Base-by-base conservation (phyloP, 2,888 invertebrate genomes). In the Zelleria hepariella region DNA sequence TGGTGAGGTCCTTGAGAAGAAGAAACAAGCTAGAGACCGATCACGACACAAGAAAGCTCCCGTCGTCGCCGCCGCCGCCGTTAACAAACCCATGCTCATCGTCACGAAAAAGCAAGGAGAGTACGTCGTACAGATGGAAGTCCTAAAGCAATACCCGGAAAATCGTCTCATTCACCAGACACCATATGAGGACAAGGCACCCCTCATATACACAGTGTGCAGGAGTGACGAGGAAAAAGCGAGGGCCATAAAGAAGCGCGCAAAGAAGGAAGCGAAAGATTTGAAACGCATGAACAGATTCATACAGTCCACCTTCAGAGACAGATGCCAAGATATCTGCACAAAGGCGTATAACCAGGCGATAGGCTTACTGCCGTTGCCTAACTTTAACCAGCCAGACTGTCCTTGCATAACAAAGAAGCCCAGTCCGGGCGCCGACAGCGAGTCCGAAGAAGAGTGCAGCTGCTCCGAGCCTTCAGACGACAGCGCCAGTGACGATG, bases 321-420 rank as follows among this genome's bases (percentile, higher is more conserved):
- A 87, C 57, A 82, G 73, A 63, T 88, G 88, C 65, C 86, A 86
- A 68, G 88, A 88, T 65, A 88, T 88, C 63, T 88, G 88, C 68
- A 66, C 86, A 18, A 88, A 87, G 67, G 86, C 88, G 6, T 88
- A 87, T 62, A 84, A 87, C 66, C 87, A 87, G 74, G 82, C 88
- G 0, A 82, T 87, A 57, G 88, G 88, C 3, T 24, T 87, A 32
- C 69, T 81, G 26, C 86, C 88, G 21, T 66, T 83, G 48, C 81
- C 84, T 3, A 78, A 85, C 60, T 75, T 80, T 0, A 87, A 87
- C 59, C 67, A 74, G 59, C 86, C 86, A 0, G 75, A 78, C 21
- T 88, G 88, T 61, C 88, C 88, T 6, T 88, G 88, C 64, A 60
- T 73, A 4, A 77, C 53, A 10, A n/a, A 7, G 10, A 49, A 20